phyloP scores from a whole-genome alignment of 2,888 invertebrate genomes.

The Steinernema scapterisci region DNA sequence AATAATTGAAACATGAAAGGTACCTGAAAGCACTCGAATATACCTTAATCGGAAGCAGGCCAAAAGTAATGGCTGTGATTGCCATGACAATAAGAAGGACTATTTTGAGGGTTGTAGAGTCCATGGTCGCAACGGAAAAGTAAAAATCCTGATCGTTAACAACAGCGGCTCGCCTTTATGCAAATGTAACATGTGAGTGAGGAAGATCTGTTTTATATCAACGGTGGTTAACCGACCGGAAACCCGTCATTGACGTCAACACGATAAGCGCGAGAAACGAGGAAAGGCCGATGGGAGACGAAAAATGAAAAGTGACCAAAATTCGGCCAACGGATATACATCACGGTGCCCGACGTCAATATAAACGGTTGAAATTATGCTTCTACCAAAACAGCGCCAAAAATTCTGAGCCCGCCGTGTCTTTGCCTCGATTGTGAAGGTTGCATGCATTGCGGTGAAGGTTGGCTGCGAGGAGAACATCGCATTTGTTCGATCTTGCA shows the following conservation, averaged over 20 bases:
- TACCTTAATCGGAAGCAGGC: conserved; percentile 44
- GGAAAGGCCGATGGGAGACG: background rate
- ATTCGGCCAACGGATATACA: background rate
- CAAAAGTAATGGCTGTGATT: conserved; percentile 48
- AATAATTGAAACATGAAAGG: conserved; percentile 17
- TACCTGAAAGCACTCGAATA: conserved; percentile 15
- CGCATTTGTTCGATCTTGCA: background rate
- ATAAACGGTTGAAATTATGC: no score
- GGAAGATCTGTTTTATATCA: conserved; percentile 15
- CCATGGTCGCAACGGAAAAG: conserved; percentile 37
- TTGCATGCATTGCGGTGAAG: background rate
- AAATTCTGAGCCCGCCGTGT: no score
- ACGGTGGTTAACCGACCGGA: conserved; percentile 25
- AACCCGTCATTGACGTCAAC: conserved; percentile 28
- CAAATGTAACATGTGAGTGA: conserved; percentile 13
- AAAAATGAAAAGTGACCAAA: background rate
- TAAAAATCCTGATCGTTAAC: background rate
- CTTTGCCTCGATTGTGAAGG: background rate
- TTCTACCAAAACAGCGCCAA: no score
- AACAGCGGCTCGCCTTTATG: background rate
- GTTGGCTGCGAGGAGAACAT: conserved; percentile 15
- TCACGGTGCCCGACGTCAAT: no score
- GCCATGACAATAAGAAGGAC: conserved; percentile 53
- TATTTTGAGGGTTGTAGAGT: conserved; percentile 46
- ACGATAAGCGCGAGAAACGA: conserved; percentile 1